These are phyloP conservation scores for Lampris megalopsis DNA, from an alignment of 2,113 vertebrate genomes.

Conservation along the genomic window DNA sequence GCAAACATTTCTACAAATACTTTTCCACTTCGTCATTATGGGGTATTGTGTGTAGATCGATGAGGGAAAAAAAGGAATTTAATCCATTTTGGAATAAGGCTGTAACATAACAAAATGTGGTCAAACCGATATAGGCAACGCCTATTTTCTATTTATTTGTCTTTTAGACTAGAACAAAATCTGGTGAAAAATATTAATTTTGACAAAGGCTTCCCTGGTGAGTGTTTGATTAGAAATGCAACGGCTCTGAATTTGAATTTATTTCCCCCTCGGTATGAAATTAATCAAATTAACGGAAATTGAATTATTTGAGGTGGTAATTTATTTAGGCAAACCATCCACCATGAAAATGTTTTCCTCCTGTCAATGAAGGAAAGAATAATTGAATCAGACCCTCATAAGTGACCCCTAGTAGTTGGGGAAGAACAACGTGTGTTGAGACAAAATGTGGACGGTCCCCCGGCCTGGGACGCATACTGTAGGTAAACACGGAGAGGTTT, in stretches of 20 bases:
- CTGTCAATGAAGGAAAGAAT: conserved; percentile 73
- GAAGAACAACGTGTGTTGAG: conserved; percentile 55
- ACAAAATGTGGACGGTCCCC: conserved; percentile 54
- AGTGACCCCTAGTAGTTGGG: conserved; percentile 69
- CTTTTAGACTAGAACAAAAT: conserved; percentile 25
- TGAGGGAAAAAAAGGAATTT: too few species aligned
- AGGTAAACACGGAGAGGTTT: conserved; percentile 23
- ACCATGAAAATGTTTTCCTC: conserved; percentile 80
- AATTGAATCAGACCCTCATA: conserved; percentile 76
- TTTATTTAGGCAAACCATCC: conserved; percentile 78
- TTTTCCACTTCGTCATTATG: too few species aligned
- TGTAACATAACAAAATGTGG: too few species aligned
- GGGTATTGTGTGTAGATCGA: too few species aligned
- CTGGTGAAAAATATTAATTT: conserved; percentile 69
- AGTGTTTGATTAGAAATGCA: conserved; percentile 80
- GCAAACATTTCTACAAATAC: too few species aligned
- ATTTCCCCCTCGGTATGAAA: conserved; percentile 71
- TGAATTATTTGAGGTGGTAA: conserved; percentile 80
- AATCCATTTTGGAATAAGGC: too few species aligned
- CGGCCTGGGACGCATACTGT: conserved; percentile 8
- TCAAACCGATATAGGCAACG: too few species aligned
- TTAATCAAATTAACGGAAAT: conserved; percentile 81
- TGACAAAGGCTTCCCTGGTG: conserved; percentile 57
- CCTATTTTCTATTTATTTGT: conserved; percentile 69
- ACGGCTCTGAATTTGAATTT: conserved; percentile 78